Conservation (phyloP, 2,888 invertebrate species). For the Macaria notata region DNA sequence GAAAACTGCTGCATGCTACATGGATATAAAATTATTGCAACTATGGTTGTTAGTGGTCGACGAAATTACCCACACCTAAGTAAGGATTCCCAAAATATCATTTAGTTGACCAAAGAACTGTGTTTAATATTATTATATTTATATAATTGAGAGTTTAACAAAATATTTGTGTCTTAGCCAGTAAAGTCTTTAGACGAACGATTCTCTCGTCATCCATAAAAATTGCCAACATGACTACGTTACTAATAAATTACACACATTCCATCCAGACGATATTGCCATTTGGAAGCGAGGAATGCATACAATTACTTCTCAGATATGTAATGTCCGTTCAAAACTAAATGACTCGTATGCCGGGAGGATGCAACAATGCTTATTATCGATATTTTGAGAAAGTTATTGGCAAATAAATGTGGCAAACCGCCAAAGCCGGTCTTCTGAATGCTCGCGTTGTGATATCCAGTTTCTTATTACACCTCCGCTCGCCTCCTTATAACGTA, state of each 20-base stretch:
- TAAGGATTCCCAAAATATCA: background rate
- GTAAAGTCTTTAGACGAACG: conserved; percentile 56
- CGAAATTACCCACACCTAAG: background rate
- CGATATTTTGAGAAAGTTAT: conserved; percentile 53
- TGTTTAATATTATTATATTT: no score
- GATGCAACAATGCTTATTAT: conserved; percentile 52
- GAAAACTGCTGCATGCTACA: conserved; percentile 17
- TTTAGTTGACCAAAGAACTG: background rate
- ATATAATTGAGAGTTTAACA: background rate
- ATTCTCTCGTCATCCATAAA: conserved; percentile 64
- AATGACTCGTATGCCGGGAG: conserved; percentile 36
- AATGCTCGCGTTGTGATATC: conserved; percentile 19
- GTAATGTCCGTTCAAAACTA: conserved; percentile 45
- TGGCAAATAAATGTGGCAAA: conserved; percentile 49
- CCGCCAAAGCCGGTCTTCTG: conserved; percentile 18
- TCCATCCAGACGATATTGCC: conserved; percentile 53
- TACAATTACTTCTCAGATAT: conserved; percentile 61
- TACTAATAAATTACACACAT: conserved; percentile 68
- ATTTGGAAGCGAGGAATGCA: conserved; percentile 62
- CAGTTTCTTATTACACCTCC: conserved; percentile 20
- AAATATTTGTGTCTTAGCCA: conserved; percentile 18
- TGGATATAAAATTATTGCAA: conserved; percentile 13
- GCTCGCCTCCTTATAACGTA: conserved; percentile 8
- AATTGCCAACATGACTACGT: conserved; percentile 62
- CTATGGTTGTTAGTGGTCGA: background rate